These are phyloP conservation scores for Typhlichthys subterraneus DNA, from an alignment of 2,797 vertebrate species.

Conservation along the genomic window DNA sequence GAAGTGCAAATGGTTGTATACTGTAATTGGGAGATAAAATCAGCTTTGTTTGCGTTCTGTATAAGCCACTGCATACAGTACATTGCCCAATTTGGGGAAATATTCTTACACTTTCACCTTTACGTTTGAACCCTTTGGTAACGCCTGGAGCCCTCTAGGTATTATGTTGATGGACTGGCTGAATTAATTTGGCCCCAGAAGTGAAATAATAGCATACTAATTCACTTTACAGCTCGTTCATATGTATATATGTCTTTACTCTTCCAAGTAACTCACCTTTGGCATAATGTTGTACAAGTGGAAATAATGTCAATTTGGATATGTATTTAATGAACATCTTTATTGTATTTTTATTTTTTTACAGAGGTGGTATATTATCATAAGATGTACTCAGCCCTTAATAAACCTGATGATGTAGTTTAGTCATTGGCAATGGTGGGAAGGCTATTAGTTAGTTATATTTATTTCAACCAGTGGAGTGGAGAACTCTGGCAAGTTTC, in stretches of 20 bases:
- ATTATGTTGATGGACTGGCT: too few species aligned
- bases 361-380: conserved; percentile 29
- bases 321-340: conserved; percentile 50
- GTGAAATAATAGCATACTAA: too few species aligned
- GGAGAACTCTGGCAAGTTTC: conserved; percentile 15
- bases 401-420: conserved; percentile 25
- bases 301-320: conserved; percentile 6
- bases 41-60: conserved; percentile 54
- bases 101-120: not conserved
- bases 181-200: too few species aligned
- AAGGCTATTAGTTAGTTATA: conserved; percentile 27
- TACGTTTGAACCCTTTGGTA: too few species aligned
- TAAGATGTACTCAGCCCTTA: conserved; percentile 26
- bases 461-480: conserved; percentile 23
- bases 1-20: conserved; percentile 45
- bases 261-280: too few species aligned
- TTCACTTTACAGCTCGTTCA: not conserved
- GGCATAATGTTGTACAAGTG: too few species aligned
- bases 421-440: conserved; percentile 36
- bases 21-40: conserved; percentile 55
- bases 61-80: conserved; percentile 25
- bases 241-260: not conserved
- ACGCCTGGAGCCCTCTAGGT: too few species aligned
- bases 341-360: conserved; percentile 23
- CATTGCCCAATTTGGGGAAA: not conserved